Evolutionary conservation across 1,140 invertebrate species (phyloP).

Genomic region (Schlechtendalia chinensis): DNA sequence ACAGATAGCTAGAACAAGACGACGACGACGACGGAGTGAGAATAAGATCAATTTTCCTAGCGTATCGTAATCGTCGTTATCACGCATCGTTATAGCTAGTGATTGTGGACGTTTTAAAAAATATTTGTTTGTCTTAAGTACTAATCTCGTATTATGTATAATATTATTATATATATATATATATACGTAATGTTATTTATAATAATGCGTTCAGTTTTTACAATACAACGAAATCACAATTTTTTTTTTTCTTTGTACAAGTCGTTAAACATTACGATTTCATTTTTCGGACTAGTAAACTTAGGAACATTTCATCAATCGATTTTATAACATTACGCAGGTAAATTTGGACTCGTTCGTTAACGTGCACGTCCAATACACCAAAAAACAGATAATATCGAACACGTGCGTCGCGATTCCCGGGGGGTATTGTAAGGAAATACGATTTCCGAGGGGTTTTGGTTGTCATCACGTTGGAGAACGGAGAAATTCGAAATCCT

Average conservation of each 20-base stretch:
- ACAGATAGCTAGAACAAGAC: neutral
- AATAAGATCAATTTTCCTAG: conserved; percentile 9
- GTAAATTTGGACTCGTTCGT: no score
- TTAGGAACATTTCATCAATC: conserved; percentile 44
- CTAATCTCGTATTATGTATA: neutral
- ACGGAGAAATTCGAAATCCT: no score
- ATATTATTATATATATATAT: neutral
- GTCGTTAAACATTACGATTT: conserved; percentile 16
- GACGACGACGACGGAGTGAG: neutral
- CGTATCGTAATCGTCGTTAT: neutral
- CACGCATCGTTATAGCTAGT: neutral
- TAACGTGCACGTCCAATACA: neutral
- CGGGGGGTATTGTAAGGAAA: no score
- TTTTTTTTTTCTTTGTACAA: conserved; percentile 8
- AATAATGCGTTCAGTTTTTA: neutral
- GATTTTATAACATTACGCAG: conserved; percentile 1
- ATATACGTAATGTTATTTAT: neutral
- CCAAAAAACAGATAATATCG: no score
- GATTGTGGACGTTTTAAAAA: conserved; percentile 17
- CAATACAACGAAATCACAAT: neutral
- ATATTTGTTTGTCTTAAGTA: neutral
- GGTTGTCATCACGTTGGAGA: no score
- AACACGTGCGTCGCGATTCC: no score
- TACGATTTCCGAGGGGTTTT: no score
- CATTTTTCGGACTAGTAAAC: conserved; percentile 42